A percentile compares a stretch with the other conserved stretches of the same genome.
These are phyloP conservation scores for Prochilodus magdalenae DNA, from an alignment of 2,113 vertebrate genomes.

Conservation along the genomic window DNA sequence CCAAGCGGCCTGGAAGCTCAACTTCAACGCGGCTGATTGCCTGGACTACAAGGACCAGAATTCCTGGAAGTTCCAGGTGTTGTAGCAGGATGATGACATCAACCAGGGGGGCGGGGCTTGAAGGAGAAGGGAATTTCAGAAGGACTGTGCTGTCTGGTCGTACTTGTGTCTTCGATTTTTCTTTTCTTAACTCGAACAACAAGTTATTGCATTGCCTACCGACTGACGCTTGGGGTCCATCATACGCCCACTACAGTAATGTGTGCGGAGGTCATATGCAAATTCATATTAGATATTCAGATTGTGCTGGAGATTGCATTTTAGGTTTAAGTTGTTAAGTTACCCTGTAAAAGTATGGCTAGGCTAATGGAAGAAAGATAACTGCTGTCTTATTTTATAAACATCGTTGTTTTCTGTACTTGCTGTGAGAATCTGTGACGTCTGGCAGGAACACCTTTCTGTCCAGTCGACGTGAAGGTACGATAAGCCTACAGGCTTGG, in stretches of 20 bases:
- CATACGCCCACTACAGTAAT: background rate
- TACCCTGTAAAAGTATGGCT: background rate
- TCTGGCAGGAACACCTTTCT: too few species aligned
- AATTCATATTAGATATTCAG: background rate
- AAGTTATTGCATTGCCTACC: background rate
- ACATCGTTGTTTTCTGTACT: background rate
- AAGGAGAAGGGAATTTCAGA: constrained; percentile 41
- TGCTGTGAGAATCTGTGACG: background rate
- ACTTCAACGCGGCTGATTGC: constrained; percentile 86
- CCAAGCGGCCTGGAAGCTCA: constrained; percentile 85
- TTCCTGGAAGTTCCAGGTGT: constrained; percentile 92
- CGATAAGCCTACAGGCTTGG: too few species aligned
- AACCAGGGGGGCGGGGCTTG: background rate
- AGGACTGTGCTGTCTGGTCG: background rate
- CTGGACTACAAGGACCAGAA: constrained; percentile 91
- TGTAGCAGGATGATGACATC: constrained; percentile 69
- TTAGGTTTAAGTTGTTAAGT: background rate
- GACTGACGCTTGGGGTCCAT: too few species aligned
- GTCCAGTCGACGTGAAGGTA: too few species aligned
- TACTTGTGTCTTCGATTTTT: constrained; percentile 10
- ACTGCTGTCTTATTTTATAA: background rate
- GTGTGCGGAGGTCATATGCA: background rate
- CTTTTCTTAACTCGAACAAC: background rate
- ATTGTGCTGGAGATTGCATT: background rate
- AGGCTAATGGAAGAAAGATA: background rate